Conservation (phyloP, 2,113 vertebrate species). For the Maylandia zebra region DNA sequence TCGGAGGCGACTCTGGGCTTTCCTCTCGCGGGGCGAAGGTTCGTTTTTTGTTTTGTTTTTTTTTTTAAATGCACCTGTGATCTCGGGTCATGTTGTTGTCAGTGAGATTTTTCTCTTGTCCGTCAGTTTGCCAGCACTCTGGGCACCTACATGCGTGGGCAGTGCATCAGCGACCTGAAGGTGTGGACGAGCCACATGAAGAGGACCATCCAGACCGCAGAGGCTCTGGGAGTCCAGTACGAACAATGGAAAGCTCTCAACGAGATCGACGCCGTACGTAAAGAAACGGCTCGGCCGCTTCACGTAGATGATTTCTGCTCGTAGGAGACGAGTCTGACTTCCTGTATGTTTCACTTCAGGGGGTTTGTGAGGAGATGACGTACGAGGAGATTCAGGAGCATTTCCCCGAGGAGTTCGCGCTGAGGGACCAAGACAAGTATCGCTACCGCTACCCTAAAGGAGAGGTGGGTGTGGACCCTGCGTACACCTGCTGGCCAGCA, state of each 20-base stretch:
- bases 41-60: background rate
- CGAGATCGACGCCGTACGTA: slow-evolving; percentile 86
- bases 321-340: background rate
- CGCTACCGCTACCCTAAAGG: slow-evolving; percentile 91
- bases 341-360: slow-evolving; percentile 57
- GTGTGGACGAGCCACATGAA: slow-evolving; percentile 95
- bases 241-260: slow-evolving; percentile 96
- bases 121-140: slow-evolving; percentile 77
- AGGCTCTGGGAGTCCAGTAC: slow-evolving; percentile 78
- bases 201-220: slow-evolving; percentile 88
- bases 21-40: slow-evolving; percentile 75
- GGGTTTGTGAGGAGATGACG: slow-evolving; percentile 89
- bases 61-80: background rate
- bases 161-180: slow-evolving; percentile 80
- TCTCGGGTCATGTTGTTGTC: background rate
- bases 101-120: background rate
- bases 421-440: slow-evolving; percentile 90
- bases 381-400: slow-evolving; percentile 88
- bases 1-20: slow-evolving; percentile 80
- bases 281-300: background rate
- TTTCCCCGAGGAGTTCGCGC: slow-evolving; percentile 83
- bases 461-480: slow-evolving; percentile 69
- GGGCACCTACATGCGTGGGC: slow-evolving; percentile 76
- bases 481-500: background rate
- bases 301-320: background rate